Conservation (phyloP, 2,888 invertebrate species). For the Amblyjoppa fuscipennis region DNA sequence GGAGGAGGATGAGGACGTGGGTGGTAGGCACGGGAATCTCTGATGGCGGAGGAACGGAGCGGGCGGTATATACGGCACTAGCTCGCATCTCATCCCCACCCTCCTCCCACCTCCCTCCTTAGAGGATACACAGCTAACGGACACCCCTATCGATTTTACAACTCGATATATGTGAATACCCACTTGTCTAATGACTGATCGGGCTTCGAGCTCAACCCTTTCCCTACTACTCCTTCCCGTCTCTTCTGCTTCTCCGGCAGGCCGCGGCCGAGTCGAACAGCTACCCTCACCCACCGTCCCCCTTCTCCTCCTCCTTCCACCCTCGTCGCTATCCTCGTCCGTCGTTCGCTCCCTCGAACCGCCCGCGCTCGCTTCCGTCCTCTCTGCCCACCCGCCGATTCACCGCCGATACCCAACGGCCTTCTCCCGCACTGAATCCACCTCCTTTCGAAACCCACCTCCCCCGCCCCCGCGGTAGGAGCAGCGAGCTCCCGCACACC, state of each 20-base stretch:
- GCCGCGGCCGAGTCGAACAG: conserved; percentile 58
- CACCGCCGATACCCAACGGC: conserved; percentile 44
- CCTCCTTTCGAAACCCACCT: conserved; percentile 39
- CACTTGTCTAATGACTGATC: conserved; percentile 85
- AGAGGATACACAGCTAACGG: conserved; percentile 84
- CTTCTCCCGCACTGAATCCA: conserved; percentile 20
- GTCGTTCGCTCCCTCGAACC: conserved; percentile 44
- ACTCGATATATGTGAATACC: conserved; percentile 85
- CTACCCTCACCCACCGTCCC: conserved; percentile 49
- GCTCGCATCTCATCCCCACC: conserved; percentile 81
- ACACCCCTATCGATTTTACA: conserved; percentile 85
- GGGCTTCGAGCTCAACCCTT: conserved; percentile 84
- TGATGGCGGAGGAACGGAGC: conserved; percentile 61
- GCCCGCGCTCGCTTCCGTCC: conserved; percentile 56
- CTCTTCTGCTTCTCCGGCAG: conserved; percentile 69
- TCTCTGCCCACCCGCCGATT: conserved; percentile 55
- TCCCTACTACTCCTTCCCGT: conserved; percentile 68
- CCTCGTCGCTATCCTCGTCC: conserved; percentile 30
- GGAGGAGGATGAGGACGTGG: conserved; percentile 64
- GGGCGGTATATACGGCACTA: conserved; percentile 66
- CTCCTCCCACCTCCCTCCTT: conserved; percentile 76
- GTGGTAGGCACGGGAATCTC: conserved; percentile 66
- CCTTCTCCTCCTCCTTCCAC: conserved; percentile 23
- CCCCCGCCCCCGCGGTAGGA: conserved; percentile 12
- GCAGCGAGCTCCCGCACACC: conserved; percentile 30